Evolutionary conservation across 1,140 invertebrate species (phyloP), one percentile per base, ranked within the genome.

Genomic region (Euschistus heros): DNA sequence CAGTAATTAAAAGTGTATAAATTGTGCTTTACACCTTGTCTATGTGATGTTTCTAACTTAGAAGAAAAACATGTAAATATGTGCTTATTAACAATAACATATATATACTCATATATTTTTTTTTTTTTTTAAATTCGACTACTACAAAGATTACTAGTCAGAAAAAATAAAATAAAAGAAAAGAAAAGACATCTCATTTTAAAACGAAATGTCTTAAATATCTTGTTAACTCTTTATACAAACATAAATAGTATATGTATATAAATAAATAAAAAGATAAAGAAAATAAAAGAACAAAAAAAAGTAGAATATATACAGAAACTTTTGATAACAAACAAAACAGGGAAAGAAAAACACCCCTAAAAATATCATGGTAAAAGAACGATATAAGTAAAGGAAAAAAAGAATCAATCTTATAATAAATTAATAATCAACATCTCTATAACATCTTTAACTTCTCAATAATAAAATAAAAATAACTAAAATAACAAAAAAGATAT

Each of bases 381-480:
- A 10, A 37, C 13, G n/a, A 22, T 50, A 50, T 20, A 2, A 22
- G 47, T 50, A 50, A 50, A 50, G 20, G n/a, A 20, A 50, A 50
- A 20, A 50, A 50, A 18, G 47, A 18, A 18, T 50, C n/a, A 18
- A 18, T 20, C n/a, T 20, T 20, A 50, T 50, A 50, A 50, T 50
- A 50, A 50, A 50, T 50, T 20, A 50, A 50, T 20, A 20, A 22
- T 50, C 20, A 50, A 50, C 47, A 50, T 50, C 20, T 50, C 47
- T 50, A 20, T 50, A 20, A 50, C 20, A 50, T 20, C 20, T 50
- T 18, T 50, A 22, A 22, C n/a, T 50, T 20, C 15, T 20, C 4
- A 50, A 20, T 50, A 50, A 20, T 20, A 50, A 50, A 50, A 20
- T 7, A 50, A 50, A 50, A 20, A 50, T 22, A 50, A 4, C n/a